These are phyloP conservation scores for Meandrina meandrites DNA, from an alignment of 92 coral and sea anemone species.

Conservation along the genomic window DNA sequence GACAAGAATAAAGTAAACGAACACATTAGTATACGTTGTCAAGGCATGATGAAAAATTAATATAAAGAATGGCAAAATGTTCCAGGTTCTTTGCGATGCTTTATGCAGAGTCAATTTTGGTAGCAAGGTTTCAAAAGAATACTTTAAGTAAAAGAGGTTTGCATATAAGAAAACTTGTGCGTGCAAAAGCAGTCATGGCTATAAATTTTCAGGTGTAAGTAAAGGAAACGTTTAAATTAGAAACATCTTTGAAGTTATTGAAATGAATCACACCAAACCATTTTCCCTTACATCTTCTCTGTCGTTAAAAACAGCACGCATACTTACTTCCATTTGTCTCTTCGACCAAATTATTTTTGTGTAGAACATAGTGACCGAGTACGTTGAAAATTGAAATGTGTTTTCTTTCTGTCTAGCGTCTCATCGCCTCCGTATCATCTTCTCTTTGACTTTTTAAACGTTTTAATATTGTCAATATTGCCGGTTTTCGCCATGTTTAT, in stretches of 20 bases:
- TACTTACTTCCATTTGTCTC: background rate
- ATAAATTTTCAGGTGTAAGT: background rate
- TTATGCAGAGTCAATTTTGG: background rate
- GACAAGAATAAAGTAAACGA: background rate
- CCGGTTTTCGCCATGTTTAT: background rate
- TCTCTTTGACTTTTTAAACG: too few species aligned
- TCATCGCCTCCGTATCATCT: background rate
- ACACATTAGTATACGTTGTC: background rate
- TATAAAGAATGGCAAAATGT: background rate
- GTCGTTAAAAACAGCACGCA: background rate
- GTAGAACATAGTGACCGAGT: background rate
- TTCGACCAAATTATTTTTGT: background rate
- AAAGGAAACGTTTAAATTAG: background rate
- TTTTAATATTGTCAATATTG: background rate
- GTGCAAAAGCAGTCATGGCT: background rate
- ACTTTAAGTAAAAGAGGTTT: too few species aligned
- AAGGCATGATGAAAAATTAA: background rate
- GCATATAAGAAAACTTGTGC: too few species aligned
- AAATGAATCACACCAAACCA: background rate
- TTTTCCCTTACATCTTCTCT: background rate
- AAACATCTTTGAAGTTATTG: background rate
- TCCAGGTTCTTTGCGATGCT: background rate
- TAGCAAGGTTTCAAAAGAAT: background rate
- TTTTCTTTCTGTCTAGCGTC: background rate
- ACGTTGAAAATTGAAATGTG: too few species aligned